These are phyloP conservation scores for Odobenus rosmarus DNA, from an alignment of 2,113 vertebrate species.

Conservation along the genomic window DNA sequence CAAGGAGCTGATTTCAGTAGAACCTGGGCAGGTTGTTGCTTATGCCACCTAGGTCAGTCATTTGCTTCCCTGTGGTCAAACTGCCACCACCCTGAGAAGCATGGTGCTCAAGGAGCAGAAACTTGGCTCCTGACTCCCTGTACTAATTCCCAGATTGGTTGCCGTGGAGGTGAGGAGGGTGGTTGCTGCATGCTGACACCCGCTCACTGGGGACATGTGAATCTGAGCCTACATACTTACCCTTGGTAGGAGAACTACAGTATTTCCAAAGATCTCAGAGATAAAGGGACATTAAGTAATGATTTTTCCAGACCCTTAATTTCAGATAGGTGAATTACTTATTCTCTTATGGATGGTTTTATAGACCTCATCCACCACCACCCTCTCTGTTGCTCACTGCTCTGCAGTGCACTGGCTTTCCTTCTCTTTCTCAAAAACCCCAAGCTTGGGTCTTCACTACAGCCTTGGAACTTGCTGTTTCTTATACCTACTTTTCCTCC, in stretches of 20 bases:
- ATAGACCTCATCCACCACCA: too few relatives aligned
- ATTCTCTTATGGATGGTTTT: neutral
- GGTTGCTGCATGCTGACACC: too few relatives aligned
- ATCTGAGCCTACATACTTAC: neutral
- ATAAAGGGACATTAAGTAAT: neutral
- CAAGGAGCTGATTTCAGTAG: neutral
- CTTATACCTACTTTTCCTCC: neutral
- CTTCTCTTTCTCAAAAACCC: neutral
- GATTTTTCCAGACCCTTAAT: neutral
- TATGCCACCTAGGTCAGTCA: neutral
- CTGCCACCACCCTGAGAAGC: neutral
- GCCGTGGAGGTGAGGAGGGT: neutral
- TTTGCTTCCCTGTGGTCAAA: neutral
- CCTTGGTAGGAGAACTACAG: neutral
- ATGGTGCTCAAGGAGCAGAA: neutral
- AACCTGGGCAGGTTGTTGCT: neutral
- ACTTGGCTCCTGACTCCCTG: neutral
- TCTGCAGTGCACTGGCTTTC: neutral
- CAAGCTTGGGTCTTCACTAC: neutral
- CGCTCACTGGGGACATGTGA: neutral
- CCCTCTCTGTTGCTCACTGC: neutral
- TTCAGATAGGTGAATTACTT: neutral
- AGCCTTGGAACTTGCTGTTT: neutral
- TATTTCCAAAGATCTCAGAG: neutral
- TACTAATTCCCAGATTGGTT: neutral